Evolutionary conservation across 2,797 vertebrate species (phyloP).

Genomic region (Hydrophis major): DNA sequence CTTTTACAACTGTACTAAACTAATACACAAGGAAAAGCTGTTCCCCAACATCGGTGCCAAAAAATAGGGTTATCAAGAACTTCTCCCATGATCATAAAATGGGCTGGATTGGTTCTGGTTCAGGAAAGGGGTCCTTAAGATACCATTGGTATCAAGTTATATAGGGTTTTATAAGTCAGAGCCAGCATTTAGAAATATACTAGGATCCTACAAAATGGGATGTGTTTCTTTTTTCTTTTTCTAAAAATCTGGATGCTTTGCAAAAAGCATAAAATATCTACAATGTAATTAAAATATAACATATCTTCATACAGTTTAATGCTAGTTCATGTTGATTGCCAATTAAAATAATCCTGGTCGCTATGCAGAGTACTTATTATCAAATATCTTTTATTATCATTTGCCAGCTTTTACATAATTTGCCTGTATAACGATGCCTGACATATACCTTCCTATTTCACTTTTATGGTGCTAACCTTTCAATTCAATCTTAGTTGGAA

Average conservation of each 20-base stretch:
- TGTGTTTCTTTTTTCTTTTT: not conserved
- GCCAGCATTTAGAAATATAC: not conserved
- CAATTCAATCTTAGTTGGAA: not conserved
- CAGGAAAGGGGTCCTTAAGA: not conserved
- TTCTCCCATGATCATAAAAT: not conserved
- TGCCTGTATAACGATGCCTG: not conserved
- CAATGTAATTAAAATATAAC: not conserved
- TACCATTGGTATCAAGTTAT: not conserved
- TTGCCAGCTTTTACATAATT: not conserved
- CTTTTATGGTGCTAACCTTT: not conserved
- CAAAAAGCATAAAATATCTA: not conserved
- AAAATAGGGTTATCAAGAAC: not conserved
- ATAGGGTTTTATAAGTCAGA: not conserved
- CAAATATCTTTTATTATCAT: not conserved
- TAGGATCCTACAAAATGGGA: not conserved
- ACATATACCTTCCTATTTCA: not conserved
- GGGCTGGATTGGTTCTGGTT: not conserved
- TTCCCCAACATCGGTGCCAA: not conserved
- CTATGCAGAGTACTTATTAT: not conserved
- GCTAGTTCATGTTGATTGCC: not conserved
- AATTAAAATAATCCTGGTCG: not conserved
- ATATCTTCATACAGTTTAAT: not conserved
- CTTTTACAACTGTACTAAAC: not conserved
- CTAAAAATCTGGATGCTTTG: not conserved
- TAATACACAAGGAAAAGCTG: not conserved